Evolutionary conservation across 2,888 invertebrate species (phyloP), one percentile per base, ranked within the genome.

Genomic region (Metalampra italica): DNA sequence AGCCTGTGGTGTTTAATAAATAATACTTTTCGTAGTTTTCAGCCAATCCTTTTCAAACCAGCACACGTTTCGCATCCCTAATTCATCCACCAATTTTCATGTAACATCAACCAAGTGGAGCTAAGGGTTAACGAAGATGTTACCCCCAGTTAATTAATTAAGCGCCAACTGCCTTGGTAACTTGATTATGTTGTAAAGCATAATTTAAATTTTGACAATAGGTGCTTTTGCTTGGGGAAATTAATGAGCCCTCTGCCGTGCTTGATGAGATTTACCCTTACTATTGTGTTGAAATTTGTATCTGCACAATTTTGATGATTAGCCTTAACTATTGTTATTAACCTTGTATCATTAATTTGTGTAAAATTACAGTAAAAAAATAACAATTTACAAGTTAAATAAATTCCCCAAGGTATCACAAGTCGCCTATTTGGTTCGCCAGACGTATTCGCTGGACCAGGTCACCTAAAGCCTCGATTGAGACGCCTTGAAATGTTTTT

Each of bases 141-240:
- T 36, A 36, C 14, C 14, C 11, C 39, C 15, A 12, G 30, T 42
- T 42, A 42, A 42, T 42, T 42, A 42, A 42, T 29, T 30, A 15
- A 30, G 30, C 42, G 12, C 9, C 12, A 40, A 12, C 30, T n/a
- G 29, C 9, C n/a, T 22, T 22, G 22, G 12, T 42, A 42, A 42
- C 30, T 30, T 42, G 30, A 42, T 42, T 30, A 39, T 39, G 8
- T 39, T 14, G 39, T 14, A n/a, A 7, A 39, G 29, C 30, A 8
- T 42, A 42, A 29, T 42, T 42, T 11, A 30, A 12, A 42, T 30
- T 42, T 42, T 42, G 42, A 42, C 42, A 42, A 30, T 42, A 30
- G 30, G 7, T 9, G 39, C 15, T 14, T 39, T 8, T 39, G 39
- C 39, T 39, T 14, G 7, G 15, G 38, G n/a, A n/a, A 39, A 14